Base-by-base conservation (phyloP, 2,113 vertebrate species). In the Heterotis niloticus region DNA sequence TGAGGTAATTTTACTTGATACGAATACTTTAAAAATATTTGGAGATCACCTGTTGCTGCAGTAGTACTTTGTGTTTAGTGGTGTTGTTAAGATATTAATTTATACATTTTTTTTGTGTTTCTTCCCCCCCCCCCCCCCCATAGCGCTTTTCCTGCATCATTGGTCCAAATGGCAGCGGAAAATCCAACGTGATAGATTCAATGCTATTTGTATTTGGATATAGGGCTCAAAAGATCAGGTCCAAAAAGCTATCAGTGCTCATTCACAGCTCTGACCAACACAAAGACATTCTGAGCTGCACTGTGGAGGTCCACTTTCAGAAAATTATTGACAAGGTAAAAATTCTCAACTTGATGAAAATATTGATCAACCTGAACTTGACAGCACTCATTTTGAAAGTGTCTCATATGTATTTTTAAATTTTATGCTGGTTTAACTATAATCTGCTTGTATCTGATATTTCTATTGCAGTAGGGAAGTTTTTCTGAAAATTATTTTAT, bases 131-230 rank as follows among this genome's bases (percentile, higher is more conserved):
- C n/a, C n/a, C n/a, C n/a, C n/a, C n/a, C n/a, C n/a, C n/a, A n/a
- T 92, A 99, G 98, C 95, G 96, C 52, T 99, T 99, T 86, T 97
- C 98, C 5, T 99, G 97, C 80, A 99, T 99, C 88, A 95, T 99
- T 87, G 98, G 98, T 60, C 98, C 98, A 64, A 99, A 99, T 78
- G 98, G 98, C 84, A 99, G 98, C 79, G 98, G 98, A 64, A 99
- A 99, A 90, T 99, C 97, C 87, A 99, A 99, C 81, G 93, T 98
- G 86, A 99, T 99, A 82, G 98, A 99, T 90, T 97, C 98, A 2
- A 97, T 99, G 96, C 96, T 99, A 67, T 99, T 99, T 92, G 98
- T 99, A 10, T 99, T 99, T 85, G 98, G 98, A 65, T 99, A 98
- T 82, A 95, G 97, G 88, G 98, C 98, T 76, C 95, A 99, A 91